Conservation (phyloP, 2,797 vertebrate genomes). For the Gymnoscopelus braueri region DNA sequence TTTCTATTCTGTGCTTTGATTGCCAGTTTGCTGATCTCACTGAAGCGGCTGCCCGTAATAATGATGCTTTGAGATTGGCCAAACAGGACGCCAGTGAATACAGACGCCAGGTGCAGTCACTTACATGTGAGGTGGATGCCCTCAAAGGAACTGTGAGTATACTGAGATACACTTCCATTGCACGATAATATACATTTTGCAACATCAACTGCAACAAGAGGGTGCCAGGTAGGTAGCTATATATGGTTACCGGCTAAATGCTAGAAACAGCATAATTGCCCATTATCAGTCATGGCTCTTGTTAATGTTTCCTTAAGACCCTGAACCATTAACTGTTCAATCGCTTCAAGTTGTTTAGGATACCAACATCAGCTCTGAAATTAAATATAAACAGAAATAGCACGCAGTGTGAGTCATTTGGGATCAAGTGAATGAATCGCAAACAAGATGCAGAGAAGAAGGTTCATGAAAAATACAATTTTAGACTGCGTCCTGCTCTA, state of each 20-base stretch:
- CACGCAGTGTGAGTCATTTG: background rate
- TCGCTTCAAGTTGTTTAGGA: too few species aligned
- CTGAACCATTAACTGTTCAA: too few species aligned
- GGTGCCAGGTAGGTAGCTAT: too few species aligned
- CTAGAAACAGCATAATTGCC: too few species aligned
- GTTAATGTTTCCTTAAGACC: too few species aligned
- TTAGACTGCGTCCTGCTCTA: too few species aligned
- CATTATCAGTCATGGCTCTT: too few species aligned
- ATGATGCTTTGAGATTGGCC: conserved; percentile 87
- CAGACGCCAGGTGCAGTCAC: conserved; percentile 91
- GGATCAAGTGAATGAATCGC: background rate
- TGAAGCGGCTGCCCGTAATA: conserved; percentile 91
- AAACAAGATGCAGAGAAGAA: background rate
- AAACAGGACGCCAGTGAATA: conserved; percentile 94
- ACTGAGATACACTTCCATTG: background rate
- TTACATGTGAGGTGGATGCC: conserved; percentile 93
- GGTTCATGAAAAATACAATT: background rate
- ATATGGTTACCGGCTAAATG: too few species aligned
- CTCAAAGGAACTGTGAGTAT: conserved; percentile 95
- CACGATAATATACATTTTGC: background rate
- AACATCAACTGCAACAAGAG: too few species aligned
- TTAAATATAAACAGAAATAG: too few species aligned
- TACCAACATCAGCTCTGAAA: too few species aligned
- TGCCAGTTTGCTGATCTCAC: conserved; percentile 92
- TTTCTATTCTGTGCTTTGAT: conserved; percentile 23